Base-by-base conservation (phyloP, 2,113 vertebrate species). In the Phrynosoma blainvillii region DNA sequence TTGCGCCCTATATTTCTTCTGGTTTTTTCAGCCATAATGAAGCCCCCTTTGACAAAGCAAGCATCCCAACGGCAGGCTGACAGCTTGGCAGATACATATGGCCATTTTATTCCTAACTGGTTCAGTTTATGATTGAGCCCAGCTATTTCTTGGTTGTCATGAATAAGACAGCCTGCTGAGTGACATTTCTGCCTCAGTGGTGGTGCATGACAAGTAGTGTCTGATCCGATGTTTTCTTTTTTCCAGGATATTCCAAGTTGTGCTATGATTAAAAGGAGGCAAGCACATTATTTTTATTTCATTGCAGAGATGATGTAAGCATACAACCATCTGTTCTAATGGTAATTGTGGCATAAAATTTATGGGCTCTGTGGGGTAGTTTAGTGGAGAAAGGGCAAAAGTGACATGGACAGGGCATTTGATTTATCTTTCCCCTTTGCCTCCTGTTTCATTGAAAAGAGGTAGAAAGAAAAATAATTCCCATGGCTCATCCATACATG, bases 191-290 rank as follows among this genome's bases (percentile, higher is more conserved):
- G 75, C 84, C 84, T 84, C 23, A 54, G 54, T 83, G 30, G 3
- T 70, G 84, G 9, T 84, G 85, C 88, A 20, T 84, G 23, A 25
- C 52, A 84, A 79, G 18, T 78, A 12, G 13, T 87, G 88, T 80
- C 76, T 23, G 59, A 18, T 86, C 12, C 2, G 12, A 7, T 85
- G 0, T 66, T 90, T 30, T 59, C 18, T 84, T 70, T 14, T 84
- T 87, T n/a, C 74, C 42, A 16, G 20, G 21, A 81, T 89, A n/a
- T 18, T 87, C 59, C 81, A 13, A 73, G 36, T 36, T 23, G 90
- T 20, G 1, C 52, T 82, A 1, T 81, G 52, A 84, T 81, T 89
- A 83, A 74, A 77, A 10, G 80, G 21, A n/a, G 56, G 66, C 27
- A 56, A 65, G 40, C 81, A n/a, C 21, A 47, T 70, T 42, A 65